Base-by-base conservation (phyloP, 2,888 invertebrate species). In the Tenodera sinensis region DNA sequence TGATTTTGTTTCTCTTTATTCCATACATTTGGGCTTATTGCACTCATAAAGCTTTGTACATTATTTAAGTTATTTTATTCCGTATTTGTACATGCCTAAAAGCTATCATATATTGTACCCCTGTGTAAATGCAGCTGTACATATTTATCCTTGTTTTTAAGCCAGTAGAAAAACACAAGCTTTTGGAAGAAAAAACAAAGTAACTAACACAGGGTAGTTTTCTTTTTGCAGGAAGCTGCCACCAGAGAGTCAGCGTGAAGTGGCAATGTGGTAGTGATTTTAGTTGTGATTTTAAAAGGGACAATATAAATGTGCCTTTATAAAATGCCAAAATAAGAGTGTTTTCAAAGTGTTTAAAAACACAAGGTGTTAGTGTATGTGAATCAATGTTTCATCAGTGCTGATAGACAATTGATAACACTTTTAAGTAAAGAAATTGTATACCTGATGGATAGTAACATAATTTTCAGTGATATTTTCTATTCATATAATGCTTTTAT, bases 221-320 rank as follows among this genome's bases (percentile, higher is more conserved):
- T 9, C n/a, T 42, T 27, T 85, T 86, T 86, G 25, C 30, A 83
- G 83, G 83, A 86, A 81, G 86, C 28, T 30, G 42, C 71, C 86
- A 28, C 92, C 94, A 28, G 95, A 94, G 91, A 93, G 94, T 92
- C 93, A 94, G 34, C 94, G 94, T 91, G 95, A 95, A 89, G 92
- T 92, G 28, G 91, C 92, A 90, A 94, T 95, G 95, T 95, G 95
- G 95, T 95, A 89, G 85, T 83, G 83, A 83, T 28, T 83, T 27
- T 83, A 88, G 34, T 83, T 83, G 83, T 83, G 27, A 88, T 83
- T 88, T 88, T 42, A 12, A 54, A 71, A 71, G 20, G 54, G 54
- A n/a, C 81, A 28, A n/a, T 86, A 28, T 71, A 27, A 42, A 54
- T 47, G 86, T 86, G 86, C 86, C 86, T 71, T 71, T 86, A 28